Base-by-base conservation (phyloP, 2,113 vertebrate genomes). In the Aspidoscelis tigris region DNA sequence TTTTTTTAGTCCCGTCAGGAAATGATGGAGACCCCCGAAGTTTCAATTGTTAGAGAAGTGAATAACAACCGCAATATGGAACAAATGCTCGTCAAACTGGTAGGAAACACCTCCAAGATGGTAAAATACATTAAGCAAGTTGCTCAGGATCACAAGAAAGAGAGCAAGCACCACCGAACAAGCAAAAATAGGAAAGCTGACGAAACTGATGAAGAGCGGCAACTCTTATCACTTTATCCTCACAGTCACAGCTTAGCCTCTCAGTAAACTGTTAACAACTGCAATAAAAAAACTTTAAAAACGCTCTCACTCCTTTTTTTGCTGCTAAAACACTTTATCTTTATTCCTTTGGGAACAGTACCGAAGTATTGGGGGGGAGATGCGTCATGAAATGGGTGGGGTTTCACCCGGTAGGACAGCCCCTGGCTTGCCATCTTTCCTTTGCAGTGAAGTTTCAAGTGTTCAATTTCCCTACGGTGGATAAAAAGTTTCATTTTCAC, bases 11-110 rank as follows among this genome's bases (percentile, higher is more conserved):
- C 74, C 55, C 82, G 86, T 76, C 78, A 93, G 91, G 50, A 76
- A 66, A 84, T 85, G 72, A 81, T 74, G 65, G 53, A 81, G 53
- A 76, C 53, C 55, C 41, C 87, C n/a, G 20, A 74, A 72, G 61
- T 86, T 7, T 78, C 79, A 33, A 2, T 7, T 21, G 22, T 26
- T 21, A 77, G 79, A 2, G 41, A 70, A 21, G 55, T 21, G 9
- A 53, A 88, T 71, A 79, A 2, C 2, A 8, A 81, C 74, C 68
- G 70, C 9, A 85, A 91, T 47, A 84, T 84, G 77, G 84, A 93
- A 43, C 80, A 92, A 78, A 76, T 92, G n/a, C 88, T 94, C 87
- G 88, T 33, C 83, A 91, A 33, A 78, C 76, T 94, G 69, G 26
- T 85, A 55, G 55, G 81, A 10, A 90, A 86, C 0, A 89, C 90